Conservation (phyloP, 2,113 vertebrate genomes). For the Plecotus auritus region DNA sequence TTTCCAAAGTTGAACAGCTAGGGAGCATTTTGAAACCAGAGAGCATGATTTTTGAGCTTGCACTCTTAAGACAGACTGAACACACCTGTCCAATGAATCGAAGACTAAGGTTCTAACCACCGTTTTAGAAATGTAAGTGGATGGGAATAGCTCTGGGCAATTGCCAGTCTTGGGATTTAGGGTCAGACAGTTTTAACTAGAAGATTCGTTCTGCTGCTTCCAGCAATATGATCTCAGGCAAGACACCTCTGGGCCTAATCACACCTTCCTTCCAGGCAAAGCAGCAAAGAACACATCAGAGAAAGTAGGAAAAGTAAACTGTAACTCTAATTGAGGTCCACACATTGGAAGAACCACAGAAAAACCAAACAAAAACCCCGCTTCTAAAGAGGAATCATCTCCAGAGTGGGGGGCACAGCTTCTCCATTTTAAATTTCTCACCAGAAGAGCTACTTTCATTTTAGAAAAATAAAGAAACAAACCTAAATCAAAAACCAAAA, state of each 20-base stretch:
- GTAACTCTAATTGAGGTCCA: too few species aligned
- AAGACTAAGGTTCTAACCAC: not conserved
- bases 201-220: not conserved
- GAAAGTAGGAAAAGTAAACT: not conserved
- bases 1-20: not conserved
- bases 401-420: not conserved
- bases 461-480: not conserved
- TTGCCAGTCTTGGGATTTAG: not conserved
- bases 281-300: not conserved
- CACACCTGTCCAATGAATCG: not conserved
- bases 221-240: not conserved
- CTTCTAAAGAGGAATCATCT: not conserved
- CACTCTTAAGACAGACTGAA: not conserved
- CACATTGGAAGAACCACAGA: not conserved
- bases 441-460: not conserved
- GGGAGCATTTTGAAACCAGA: not conserved
- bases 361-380: not conserved
- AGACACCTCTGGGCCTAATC: not conserved
- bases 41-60: not conserved
- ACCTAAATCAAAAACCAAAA: not conserved
- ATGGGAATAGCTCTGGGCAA: not conserved
- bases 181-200: not conserved
- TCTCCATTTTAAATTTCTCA: not conserved
- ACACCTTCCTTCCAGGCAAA: not conserved
- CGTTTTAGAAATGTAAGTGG: not conserved